Evolutionary conservation across 2,113 vertebrate species (phyloP).

Genomic region (Dissostichus mawsoni): DNA sequence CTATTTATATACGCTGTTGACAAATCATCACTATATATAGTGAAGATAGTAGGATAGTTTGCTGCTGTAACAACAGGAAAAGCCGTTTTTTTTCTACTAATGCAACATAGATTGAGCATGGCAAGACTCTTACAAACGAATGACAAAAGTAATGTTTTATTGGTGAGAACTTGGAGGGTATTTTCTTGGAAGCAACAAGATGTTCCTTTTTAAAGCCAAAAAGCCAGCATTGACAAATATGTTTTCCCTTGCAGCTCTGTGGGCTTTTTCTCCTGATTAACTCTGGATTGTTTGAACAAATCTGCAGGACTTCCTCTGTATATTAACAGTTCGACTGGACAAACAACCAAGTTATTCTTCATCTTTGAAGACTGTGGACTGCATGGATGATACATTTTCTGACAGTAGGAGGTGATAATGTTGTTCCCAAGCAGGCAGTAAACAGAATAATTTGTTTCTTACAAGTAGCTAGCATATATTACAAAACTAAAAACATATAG

Average conservation of each 20-base stretch:
- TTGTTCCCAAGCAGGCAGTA: neutral
- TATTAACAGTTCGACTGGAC: neutral
- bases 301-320: neutral
- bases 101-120: neutral
- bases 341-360: neutral
- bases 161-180: neutral
- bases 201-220: neutral
- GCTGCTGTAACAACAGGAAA: neutral
- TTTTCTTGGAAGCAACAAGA: neutral
- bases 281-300: slow-evolving; percentile 29
- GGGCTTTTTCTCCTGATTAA: slow-evolving; percentile 9
- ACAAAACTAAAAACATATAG: neutral
- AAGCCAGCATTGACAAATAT: too few species aligned
- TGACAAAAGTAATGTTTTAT: neutral
- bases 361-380: neutral
- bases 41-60: neutral
- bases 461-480: neutral
- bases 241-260: too few species aligned
- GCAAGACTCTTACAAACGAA: too few species aligned
- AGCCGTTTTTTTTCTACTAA: neutral
- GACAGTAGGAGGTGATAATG: neutral
- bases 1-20: neutral
- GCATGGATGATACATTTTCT: too few species aligned
- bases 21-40: neutral
- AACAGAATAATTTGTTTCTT: neutral